phyloP scores from a whole-genome alignment of 2,888 invertebrate genomes.

The Lasius platythorax region DNA sequence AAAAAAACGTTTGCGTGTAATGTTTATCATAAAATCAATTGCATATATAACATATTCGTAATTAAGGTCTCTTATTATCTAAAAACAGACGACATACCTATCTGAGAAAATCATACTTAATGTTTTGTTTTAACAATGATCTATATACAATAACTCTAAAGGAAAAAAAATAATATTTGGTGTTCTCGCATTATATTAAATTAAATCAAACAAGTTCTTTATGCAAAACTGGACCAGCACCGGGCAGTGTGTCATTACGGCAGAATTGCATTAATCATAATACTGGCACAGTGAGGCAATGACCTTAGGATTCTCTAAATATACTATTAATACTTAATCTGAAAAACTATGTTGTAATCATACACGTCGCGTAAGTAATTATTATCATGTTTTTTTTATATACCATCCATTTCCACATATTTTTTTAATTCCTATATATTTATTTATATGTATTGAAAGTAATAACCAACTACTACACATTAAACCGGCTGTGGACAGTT shows the following conservation, averaged over 20 bases:
- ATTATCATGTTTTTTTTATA: conserved; percentile 12
- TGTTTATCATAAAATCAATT: not conserved
- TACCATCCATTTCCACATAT: conserved; percentile 20
- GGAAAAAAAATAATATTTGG: conserved; percentile 16
- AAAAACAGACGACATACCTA: not conserved
- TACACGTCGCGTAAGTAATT: conserved; percentile 40
- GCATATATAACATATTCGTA: not conserved
- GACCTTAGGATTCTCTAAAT: conserved; percentile 81
- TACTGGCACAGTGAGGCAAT: conserved; percentile 85
- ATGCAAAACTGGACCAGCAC: conserved; percentile 83
- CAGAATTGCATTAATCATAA: conserved; percentile 81
- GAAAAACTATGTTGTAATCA: conserved; percentile 59
- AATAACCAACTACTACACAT: conserved; percentile 4
- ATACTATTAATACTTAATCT: conserved; percentile 62
- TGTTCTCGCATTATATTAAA: conserved; percentile 32
- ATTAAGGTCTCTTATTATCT: not conserved
- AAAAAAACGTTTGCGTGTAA: not conserved
- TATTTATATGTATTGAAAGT: conserved; percentile 20
- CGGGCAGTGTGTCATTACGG: conserved; percentile 84
- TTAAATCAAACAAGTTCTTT: conserved; percentile 67
- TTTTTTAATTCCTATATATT: conserved; percentile 56
- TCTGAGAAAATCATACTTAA: not conserved
- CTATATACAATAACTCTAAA: not conserved
- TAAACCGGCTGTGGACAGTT: conserved; percentile 36
- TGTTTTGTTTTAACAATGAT: not conserved